Percentiles rank a stretch among this genome's conserved stretches.
Conservation (phyloP, 1,140 invertebrate species). For the Drosophila santomea region DNA sequence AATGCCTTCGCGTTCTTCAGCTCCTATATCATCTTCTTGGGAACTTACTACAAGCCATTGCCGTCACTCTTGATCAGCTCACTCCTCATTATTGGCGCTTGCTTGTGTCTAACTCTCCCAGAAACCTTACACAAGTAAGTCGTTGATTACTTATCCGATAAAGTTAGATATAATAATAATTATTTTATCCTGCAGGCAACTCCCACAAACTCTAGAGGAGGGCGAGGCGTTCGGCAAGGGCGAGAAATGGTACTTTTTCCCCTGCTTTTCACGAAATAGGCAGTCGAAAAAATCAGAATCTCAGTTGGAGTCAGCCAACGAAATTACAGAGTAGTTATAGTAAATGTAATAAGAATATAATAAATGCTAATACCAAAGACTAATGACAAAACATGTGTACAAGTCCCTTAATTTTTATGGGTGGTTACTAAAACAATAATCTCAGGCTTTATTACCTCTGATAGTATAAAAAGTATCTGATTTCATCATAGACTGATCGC, state of each 20-base stretch:
- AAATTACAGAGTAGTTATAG: conserved; percentile 13
- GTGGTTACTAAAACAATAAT: neutral
- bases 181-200: conserved; percentile 42
- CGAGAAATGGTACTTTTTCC: conserved; percentile 82
- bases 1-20: conserved; percentile 84
- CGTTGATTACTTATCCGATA: too few relatives aligned
- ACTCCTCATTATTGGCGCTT: conserved; percentile 86
- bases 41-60: conserved; percentile 85
- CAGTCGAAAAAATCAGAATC: conserved; percentile 17
- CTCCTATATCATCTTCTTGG: conserved; percentile 83
- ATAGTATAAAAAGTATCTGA: neutral
- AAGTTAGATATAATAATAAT: neutral
- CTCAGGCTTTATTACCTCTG: neutral
- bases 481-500: conserved; percentile 10
- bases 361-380: conserved; percentile 20
- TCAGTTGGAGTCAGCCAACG: conserved; percentile 33
- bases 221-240: conserved; percentile 86
- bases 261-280: conserved; percentile 41
- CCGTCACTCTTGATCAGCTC: conserved; percentile 86
- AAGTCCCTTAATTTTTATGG: neutral
- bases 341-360: conserved; percentile 14
- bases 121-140: conserved; percentile 86
- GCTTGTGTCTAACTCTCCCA: conserved; percentile 87
- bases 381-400: conserved; percentile 11
- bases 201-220: conserved; percentile 86